Evolutionary conservation across 2,888 invertebrate genomes (phyloP).

Genomic region (Agrochola circellaris): DNA sequence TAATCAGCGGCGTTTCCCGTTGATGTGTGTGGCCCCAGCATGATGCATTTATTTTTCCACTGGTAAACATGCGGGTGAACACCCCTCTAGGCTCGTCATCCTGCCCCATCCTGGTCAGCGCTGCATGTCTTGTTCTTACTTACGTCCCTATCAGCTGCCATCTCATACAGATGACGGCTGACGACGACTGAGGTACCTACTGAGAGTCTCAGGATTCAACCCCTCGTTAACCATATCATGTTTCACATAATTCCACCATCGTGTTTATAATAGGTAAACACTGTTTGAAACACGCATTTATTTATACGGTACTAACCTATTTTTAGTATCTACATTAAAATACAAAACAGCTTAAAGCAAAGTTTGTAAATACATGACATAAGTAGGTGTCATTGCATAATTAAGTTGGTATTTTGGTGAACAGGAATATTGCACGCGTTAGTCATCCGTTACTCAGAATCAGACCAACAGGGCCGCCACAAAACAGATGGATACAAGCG

Average conservation of each 20-base stretch:
- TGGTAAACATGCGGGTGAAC: too few relatives aligned
- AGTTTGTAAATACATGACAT: conserved; percentile 11
- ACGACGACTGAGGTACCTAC: too few relatives aligned
- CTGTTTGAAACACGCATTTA: neutral
- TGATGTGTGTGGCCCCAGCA: too few relatives aligned
- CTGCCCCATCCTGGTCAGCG: too few relatives aligned
- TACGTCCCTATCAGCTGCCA: neutral
- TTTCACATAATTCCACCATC: neutral
- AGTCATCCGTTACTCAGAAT: conserved; percentile 17
- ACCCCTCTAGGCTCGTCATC: neutral
- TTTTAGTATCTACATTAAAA: neutral
- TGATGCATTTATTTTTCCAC: too few relatives aligned
- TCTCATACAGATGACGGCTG: neutral
- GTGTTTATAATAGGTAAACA: neutral
- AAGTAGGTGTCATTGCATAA: conserved; percentile 17
- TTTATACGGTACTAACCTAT: neutral
- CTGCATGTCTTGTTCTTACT: too few relatives aligned
- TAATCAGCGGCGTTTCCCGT: too few relatives aligned
- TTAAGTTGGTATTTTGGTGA: conserved; percentile 35
- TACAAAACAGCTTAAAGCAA: neutral
- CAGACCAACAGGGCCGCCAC: neutral
- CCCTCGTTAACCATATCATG: neutral
- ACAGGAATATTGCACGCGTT: conserved; percentile 48
- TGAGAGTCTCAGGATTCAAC: neutral
- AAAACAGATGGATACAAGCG: neutral